Percentiles rank a stretch among this genome's conserved stretches.
phyloP scores from a whole-genome alignment of 2,797 vertebrate species.

The Scleropages formosus region DNA sequence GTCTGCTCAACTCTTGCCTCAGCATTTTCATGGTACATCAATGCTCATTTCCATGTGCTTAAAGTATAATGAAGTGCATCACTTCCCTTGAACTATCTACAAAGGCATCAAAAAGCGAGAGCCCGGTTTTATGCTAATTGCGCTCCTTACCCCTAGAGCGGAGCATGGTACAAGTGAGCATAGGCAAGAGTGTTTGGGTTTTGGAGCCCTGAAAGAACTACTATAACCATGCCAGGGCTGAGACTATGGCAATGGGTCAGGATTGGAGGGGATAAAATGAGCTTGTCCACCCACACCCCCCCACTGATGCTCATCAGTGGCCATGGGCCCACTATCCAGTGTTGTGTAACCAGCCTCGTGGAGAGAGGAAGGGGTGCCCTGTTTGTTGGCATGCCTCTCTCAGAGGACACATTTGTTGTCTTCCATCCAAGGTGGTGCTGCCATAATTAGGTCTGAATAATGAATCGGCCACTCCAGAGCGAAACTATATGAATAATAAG shows the following conservation, averaged over 20 bases:
- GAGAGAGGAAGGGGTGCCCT: conserved; percentile 1
- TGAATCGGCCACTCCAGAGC: conserved; percentile 56
- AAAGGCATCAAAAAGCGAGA: conserved; percentile 1
- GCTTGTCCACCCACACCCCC: not conserved
- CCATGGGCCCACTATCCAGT: not conserved
- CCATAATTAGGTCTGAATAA: conserved; percentile 68
- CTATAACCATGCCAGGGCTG: not conserved
- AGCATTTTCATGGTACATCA: conserved; percentile 23
- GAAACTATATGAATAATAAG: conserved; percentile 63
- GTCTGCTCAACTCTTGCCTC: not conserved
- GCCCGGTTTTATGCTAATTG: not conserved
- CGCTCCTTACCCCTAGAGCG: not conserved
- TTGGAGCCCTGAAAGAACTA: too few species aligned
- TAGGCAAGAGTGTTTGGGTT: not conserved
- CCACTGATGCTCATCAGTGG: not conserved
- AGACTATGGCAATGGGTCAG: not conserved
- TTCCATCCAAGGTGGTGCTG: conserved; percentile 57
- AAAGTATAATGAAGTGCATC: conserved; percentile 26
- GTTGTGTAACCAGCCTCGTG: not conserved
- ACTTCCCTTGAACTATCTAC: conserved; percentile 12
- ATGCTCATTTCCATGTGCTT: conserved; percentile 19
- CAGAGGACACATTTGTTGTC: conserved; percentile 47
- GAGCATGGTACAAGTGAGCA: not conserved
- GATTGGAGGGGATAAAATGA: not conserved
- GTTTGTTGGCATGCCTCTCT: conserved; percentile 2